phyloP scores from a whole-genome alignment of 2,113 vertebrate species.

The Coryphaenoides rupestris region DNA sequence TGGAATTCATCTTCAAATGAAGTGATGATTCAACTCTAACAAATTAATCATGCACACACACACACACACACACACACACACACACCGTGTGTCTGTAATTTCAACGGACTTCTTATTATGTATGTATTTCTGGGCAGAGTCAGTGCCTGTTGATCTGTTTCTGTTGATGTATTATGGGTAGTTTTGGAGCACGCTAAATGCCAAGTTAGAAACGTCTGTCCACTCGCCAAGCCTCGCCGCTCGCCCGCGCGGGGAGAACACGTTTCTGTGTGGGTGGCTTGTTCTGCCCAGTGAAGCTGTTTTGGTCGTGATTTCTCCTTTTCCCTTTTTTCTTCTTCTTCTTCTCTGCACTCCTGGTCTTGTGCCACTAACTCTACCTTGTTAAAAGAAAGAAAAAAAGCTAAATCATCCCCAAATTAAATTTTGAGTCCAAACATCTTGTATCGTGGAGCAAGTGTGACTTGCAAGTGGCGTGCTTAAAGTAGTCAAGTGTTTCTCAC shows the following conservation, averaged over 20 bases:
- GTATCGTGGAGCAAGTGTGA: too few species aligned
- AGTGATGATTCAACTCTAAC: too few species aligned
- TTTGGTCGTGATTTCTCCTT: conserved; percentile 54
- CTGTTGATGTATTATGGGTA: conserved; percentile 33
- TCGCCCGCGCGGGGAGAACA: conserved; percentile 68
- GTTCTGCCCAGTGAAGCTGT: conserved; percentile 74
- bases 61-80: too few species aligned
- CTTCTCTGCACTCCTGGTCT: conserved; percentile 54
- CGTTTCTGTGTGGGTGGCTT: conserved; percentile 75
- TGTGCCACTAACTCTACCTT: conserved; percentile 55
- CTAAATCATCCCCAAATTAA: neutral
- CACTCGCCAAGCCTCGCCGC: conserved; percentile 58
- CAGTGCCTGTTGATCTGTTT: neutral
- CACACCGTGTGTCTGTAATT: too few species aligned
- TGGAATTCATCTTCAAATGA: too few species aligned
- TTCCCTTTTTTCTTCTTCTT: conserved; percentile 38
- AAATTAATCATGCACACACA: too few species aligned
- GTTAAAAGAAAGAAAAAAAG: conserved; percentile 46
- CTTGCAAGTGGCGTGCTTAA: too few species aligned
- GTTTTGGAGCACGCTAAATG: conserved; percentile 59
- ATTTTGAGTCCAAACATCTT: too few species aligned
- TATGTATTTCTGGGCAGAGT: neutral
- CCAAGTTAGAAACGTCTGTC: conserved; percentile 62
- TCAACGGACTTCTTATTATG: too few species aligned
- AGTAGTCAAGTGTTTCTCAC: too few species aligned